Evolutionary conservation across 2,888 invertebrate species (phyloP).

Genomic region (Ophonus ardosiacus): DNA sequence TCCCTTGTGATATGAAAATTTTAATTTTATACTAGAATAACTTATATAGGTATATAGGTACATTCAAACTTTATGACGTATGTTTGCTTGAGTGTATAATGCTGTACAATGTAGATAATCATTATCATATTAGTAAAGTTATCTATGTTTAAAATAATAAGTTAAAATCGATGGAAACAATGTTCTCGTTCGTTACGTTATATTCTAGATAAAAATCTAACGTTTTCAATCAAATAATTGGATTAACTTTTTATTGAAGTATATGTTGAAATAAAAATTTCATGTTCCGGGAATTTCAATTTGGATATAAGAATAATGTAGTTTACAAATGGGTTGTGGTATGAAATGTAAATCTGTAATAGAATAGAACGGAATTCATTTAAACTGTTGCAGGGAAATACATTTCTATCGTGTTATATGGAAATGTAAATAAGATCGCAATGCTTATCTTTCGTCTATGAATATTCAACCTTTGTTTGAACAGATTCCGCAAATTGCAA

Average conservation of each 20-base stretch:
- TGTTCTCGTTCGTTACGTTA: not conserved
- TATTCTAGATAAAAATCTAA: not conserved
- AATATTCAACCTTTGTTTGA: slow-evolving; percentile 1
- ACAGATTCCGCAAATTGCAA: not conserved
- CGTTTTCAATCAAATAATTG: not conserved
- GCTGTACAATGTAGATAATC: not conserved
- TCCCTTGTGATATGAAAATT: not conserved
- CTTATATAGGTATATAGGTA: not conserved
- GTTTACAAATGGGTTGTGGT: not conserved
- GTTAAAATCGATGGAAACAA: not conserved
- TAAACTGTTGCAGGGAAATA: not conserved
- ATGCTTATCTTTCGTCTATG: not conserved
- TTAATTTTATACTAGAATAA: not conserved
- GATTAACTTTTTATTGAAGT: not conserved
- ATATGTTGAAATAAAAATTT: not conserved
- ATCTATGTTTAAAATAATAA: not conserved
- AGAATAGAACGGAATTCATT: not conserved
- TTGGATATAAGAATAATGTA: not conserved
- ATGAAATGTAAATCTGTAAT: not conserved
- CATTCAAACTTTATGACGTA: not conserved
- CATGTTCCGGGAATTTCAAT: not conserved
- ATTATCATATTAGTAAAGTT: slow-evolving; percentile 8
- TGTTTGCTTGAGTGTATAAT: not conserved
- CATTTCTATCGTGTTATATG: slow-evolving; percentile 16
- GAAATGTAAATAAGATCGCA: slow-evolving; percentile 12